Evolutionary conservation across 2,888 invertebrate species (phyloP), one percentile per base, ranked within the genome.

Genomic region (Aspidiotus destructor): DNA sequence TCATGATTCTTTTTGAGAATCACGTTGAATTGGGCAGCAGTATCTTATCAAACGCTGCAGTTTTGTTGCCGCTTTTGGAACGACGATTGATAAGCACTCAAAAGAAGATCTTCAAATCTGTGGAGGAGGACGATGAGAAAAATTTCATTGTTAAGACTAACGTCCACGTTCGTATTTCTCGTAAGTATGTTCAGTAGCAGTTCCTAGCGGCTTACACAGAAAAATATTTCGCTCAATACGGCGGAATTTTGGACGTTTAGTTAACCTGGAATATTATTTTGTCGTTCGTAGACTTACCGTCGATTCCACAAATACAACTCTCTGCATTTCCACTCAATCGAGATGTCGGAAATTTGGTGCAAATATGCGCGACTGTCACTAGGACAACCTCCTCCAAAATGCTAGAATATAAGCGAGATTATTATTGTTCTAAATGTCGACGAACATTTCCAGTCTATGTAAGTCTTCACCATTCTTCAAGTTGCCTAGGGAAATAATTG

Each of bases 341-440:
- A 70, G 88, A 89, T 78, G 78, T 86, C 73, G 86, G 85, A 72
- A 82, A 82, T 73, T 88, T 89, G 78, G 77, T 90, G 69, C 86
- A 87, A 77, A 80, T 92, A 41, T 84, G 86, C 75, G 92, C 92
- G 5, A 90, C 89, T 64, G 86, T 91, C 52, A 86, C 91, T 40
- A 78, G 91, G 75, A 86, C 86, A 58, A 86, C 88, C 0, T 82
- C 85, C 72, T 80, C 87, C 8, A 88, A 87, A 77, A 83, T 92
- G 79, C 77, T 92, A 68, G 90, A 91, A 77, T 84, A 84, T 75
- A 83, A 85, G 75, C 83, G 86, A 73, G 83, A 84, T 64, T 91
- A 86, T 78, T 80, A 83, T 13, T 94, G 93, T 76, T 78, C 81
- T 42, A 89, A 88, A 77, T 94, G 93, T 77, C 85, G 87, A 76